A percentile compares a stretch with the other conserved stretches of the same genome.
phyloP scores from a whole-genome alignment of 2,888 invertebrate species.

The Cephus pygmeus region DNA sequence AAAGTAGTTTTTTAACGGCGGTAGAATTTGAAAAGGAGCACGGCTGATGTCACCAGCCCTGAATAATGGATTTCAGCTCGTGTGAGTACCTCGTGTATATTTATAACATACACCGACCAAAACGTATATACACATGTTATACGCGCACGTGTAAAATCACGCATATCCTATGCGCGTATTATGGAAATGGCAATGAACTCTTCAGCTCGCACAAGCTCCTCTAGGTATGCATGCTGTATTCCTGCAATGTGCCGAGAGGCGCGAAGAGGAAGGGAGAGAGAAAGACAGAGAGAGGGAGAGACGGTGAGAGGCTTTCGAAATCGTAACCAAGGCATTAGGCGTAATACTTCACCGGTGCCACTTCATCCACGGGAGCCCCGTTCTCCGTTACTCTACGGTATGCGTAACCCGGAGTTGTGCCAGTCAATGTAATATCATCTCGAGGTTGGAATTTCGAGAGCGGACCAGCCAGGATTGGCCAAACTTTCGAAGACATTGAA shows the following conservation, averaged over 20 bases:
- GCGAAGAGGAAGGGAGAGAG: background rate
- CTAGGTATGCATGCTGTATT: no score
- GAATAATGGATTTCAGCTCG: background rate
- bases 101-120: no score
- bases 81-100: no score
- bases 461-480: slow-evolving; percentile 31
- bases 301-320: slow-evolving; percentile 34
- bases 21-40: background rate
- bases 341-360: background rate
- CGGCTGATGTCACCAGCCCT: background rate
- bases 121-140: no score
- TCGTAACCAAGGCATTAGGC: slow-evolving; percentile 14
- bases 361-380: background rate
- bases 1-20: background rate
- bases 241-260: no score
- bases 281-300: background rate
- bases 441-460: slow-evolving; percentile 50
- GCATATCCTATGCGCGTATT: background rate
- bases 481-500: slow-evolving; percentile 60
- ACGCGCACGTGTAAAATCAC: background rate
- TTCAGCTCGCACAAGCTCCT: background rate
- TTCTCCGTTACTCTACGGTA: background rate
- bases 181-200: slow-evolving; percentile 38
- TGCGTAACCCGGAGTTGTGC: background rate
- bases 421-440: slow-evolving; percentile 4